Evolutionary conservation across 2,113 vertebrate species (phyloP), one percentile per base, ranked within the genome.

Genomic region (Psilopsiagon aymara): DNA sequence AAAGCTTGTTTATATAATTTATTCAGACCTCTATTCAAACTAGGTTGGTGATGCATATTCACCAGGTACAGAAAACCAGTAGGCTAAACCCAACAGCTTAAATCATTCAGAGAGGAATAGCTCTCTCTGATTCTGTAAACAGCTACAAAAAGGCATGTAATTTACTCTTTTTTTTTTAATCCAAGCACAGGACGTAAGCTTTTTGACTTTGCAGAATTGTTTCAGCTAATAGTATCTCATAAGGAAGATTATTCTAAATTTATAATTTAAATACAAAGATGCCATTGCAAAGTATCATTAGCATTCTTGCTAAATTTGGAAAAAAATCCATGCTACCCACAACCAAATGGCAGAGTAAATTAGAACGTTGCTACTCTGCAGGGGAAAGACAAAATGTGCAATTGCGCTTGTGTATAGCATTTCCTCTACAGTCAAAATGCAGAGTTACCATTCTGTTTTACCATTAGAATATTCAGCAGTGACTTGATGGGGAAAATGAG

Each of bases 41-140:
- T 15, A 66, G 37, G 39, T 68, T 43, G 7, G 6, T 78, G n/a
- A 86, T 84, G 29, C 46, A 59, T 91, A 70, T 80, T 96, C n/a
- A 49, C 52, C 76, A 91, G 68, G 63, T 93, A 75, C 19, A 91
- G 77, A 94, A 86, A 94, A 63, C 21, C 23, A 81, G n/a, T 37
- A 71, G 27, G 80, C 53, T 37, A 82, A 95, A 88, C 7, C 27
- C 53, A 94, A 57, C 23, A 60, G 51, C 74, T 92, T 41, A 84
- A 88, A 78, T 63, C 73, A 90, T 95, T 94, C 79, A 49, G 73
- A 86, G 66, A 33, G 31, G 86, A 94, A 60, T 19, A 84, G 25
- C 68, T 31, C 59, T 75, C 63, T 86, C 63, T 84, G 29, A 52
- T 89, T 93, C 62, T 92, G 69, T 78, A 94, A 90, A 93, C 8